Evolutionary conservation across 92 coral and sea anemone genomes (phyloP).

Genomic region (Palythoa grandis): DNA sequence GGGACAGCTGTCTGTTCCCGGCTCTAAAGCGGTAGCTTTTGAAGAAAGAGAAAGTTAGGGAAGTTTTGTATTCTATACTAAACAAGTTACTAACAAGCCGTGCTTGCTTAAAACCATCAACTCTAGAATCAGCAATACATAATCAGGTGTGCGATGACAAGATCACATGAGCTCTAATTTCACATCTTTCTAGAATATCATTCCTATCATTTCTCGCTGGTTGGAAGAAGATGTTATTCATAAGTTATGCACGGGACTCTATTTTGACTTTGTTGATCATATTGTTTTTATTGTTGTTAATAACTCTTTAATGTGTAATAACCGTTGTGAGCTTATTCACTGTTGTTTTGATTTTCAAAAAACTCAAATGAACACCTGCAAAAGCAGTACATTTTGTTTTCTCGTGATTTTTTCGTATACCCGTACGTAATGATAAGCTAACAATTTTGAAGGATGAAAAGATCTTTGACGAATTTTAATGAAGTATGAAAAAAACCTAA

Average conservation of each 20-base stretch:
- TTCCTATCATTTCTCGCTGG: background rate
- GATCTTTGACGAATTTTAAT: background rate
- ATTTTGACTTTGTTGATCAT: background rate
- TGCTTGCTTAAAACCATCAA: background rate
- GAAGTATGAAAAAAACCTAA: constrained; percentile 9
- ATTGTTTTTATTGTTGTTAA: constrained; percentile 5
- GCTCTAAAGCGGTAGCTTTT: background rate
- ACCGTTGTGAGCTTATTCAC: background rate
- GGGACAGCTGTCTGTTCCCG: constrained; percentile 5
- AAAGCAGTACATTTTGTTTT: background rate
- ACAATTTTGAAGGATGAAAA: background rate
- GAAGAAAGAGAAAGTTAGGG: background rate
- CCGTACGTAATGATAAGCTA: background rate
- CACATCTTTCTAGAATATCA: background rate
- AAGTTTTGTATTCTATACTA: background rate
- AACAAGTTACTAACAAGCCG: background rate
- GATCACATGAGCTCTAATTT: background rate
- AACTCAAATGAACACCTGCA: background rate
- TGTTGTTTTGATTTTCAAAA: background rate
- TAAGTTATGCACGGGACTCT: background rate
- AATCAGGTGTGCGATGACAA: background rate
- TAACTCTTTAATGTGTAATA: background rate
- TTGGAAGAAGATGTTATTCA: background rate
- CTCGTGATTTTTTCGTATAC: background rate
- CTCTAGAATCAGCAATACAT: background rate